Evolutionary conservation across 1,140 invertebrate genomes (phyloP).

Genomic region (Habropoda laboriosa): DNA sequence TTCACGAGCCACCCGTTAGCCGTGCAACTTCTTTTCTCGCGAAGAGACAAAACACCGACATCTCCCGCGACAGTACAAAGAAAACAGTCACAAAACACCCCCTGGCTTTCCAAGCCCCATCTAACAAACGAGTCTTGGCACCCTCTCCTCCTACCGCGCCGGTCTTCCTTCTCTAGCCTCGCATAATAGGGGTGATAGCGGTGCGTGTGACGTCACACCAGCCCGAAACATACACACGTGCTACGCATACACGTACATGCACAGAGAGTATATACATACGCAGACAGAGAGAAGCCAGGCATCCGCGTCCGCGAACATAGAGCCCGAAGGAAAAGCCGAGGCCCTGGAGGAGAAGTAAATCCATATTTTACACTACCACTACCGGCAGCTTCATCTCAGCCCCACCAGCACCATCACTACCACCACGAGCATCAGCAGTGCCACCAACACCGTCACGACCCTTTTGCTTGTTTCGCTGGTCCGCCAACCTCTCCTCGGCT

Average conservation of each 20-base stretch:
- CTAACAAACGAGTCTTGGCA: constrained; percentile 78
- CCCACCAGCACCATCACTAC: constrained; percentile 17
- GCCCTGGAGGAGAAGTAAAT: constrained; percentile 79
- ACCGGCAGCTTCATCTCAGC: constrained; percentile 42
- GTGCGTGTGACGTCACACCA: constrained; percentile 75
- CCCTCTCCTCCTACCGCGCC: constrained; percentile 58
- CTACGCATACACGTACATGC: constrained; percentile 46
- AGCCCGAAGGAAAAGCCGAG: constrained; percentile 75
- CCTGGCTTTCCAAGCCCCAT: constrained; percentile 63
- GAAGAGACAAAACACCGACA: constrained; percentile 59
- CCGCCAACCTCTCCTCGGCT: constrained; percentile 47
- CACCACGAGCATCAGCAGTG: constrained; percentile 31
- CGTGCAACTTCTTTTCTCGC: constrained; percentile 33
- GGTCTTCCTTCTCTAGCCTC: constrained; percentile 14
- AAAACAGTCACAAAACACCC: constrained; percentile 72
- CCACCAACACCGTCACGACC: constrained; percentile 61
- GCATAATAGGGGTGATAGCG: constrained; percentile 68
- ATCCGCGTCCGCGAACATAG: constrained; percentile 65
- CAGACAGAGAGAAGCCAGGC: constrained; percentile 23
- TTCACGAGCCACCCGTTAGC: constrained; percentile 23
- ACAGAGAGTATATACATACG: constrained; percentile 42
- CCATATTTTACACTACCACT: constrained; percentile 81
- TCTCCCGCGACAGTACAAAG: constrained; percentile 67
- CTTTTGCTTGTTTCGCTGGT: constrained; percentile 76
- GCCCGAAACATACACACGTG: constrained; percentile 68